Evolutionary conservation across 2,888 invertebrate species (phyloP).

Genomic region (Congeria kusceri): DNA sequence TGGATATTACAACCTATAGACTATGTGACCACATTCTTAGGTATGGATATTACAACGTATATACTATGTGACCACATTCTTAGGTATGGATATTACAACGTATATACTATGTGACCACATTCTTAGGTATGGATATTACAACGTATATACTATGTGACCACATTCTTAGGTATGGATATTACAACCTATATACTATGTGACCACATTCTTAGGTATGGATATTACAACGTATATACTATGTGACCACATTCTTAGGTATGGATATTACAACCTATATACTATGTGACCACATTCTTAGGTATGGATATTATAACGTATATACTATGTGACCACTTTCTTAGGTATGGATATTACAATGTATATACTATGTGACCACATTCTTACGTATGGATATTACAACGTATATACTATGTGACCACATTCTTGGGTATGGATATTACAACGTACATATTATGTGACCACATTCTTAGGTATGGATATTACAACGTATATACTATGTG

Average conservation of each 20-base stretch:
- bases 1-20: slow-evolving; percentile 67
- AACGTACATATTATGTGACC: slow-evolving; percentile 84
- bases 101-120: slow-evolving; percentile 86
- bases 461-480: slow-evolving; percentile 86
- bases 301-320: background rate
- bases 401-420: slow-evolving; percentile 86
- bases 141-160: slow-evolving; percentile 85
- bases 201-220: slow-evolving; percentile 86
- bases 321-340: slow-evolving; percentile 87
- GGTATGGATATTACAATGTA: slow-evolving; percentile 64
- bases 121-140: slow-evolving; percentile 81
- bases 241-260: slow-evolving; percentile 86
- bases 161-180: slow-evolving; percentile 85
- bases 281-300: slow-evolving; percentile 87
- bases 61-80: slow-evolving; percentile 86
- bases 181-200: slow-evolving; percentile 83
- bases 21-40: slow-evolving; percentile 87
- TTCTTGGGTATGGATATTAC: slow-evolving; percentile 84
- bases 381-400: slow-evolving; percentile 77
- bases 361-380: slow-evolving; percentile 86
- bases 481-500: slow-evolving; percentile 82
- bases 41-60: slow-evolving; percentile 17
- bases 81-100: slow-evolving; percentile 76
- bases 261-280: slow-evolving; percentile 60
- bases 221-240: slow-evolving; percentile 78